These are phyloP conservation scores for Halcyon chelicuti DNA, from an alignment of 2,797 vertebrate genomes.

Conservation along the genomic window DNA sequence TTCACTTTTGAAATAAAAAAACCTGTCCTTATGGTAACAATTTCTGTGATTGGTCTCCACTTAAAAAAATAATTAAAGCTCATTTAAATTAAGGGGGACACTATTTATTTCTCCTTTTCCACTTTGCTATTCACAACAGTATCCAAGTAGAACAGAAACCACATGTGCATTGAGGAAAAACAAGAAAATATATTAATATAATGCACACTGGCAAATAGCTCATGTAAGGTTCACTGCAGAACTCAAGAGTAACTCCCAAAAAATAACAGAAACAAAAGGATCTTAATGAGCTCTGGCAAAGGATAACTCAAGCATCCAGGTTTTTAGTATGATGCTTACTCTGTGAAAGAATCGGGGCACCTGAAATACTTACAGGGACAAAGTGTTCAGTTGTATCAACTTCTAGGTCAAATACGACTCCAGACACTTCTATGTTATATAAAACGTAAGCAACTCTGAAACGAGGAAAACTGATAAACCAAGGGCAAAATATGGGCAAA, in stretches of 20 bases:
- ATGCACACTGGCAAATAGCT: neutral
- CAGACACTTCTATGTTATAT: neutral
- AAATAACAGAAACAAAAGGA: neutral
- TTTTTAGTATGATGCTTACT: neutral
- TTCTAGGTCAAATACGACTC: neutral
- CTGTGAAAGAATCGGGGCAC: neutral
- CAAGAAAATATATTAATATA: neutral
- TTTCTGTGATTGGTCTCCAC: neutral
- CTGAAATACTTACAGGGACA: neutral
- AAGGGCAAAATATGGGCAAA: neutral
- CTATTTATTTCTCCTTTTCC: neutral
- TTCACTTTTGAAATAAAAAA: neutral
- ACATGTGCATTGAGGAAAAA: neutral
- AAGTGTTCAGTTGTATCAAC: neutral
- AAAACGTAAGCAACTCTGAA: neutral
- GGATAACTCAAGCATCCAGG: neutral
- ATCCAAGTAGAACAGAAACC: neutral
- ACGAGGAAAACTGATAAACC: neutral
- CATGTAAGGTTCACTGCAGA: neutral
- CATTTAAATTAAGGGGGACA: neutral
- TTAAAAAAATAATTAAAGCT: constrained; percentile 2
- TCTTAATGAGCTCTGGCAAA: neutral
- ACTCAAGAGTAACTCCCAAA: neutral
- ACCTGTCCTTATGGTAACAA: neutral
- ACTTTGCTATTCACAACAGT: neutral